Percentiles rank a stretch among this genome's conserved stretches.
Conservation (phyloP, 2,888 invertebrate genomes). For the Clusia tigrina region DNA sequence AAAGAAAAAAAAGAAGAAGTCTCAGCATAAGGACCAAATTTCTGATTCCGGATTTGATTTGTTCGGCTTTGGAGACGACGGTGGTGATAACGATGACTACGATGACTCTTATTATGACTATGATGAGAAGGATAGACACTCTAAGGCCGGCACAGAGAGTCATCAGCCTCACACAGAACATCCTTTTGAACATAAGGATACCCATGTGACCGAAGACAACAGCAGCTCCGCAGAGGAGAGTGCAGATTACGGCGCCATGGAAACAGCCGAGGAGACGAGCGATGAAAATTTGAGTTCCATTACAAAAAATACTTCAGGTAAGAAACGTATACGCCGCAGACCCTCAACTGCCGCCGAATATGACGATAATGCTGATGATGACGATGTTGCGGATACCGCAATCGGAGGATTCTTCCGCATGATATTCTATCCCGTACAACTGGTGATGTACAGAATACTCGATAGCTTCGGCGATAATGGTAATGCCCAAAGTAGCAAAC, state of each 20-base stretch:
- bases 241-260: conserved; percentile 48
- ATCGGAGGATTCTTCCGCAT: conserved; percentile 55
- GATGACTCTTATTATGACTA: conserved; percentile 39
- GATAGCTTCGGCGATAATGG: conserved; percentile 43
- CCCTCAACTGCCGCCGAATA: conserved; percentile 32
- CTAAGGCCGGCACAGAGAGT: background rate
- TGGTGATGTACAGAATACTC: conserved; percentile 53
- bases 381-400: conserved; percentile 40
- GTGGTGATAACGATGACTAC: conserved; percentile 34
- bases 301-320: conserved; percentile 39
- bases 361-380: conserved; percentile 42
- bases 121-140: conserved; percentile 15
- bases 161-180: background rate
- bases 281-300: conserved; percentile 25
- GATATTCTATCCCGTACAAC: conserved; percentile 58
- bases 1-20: conserved; percentile 22
- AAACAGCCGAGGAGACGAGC: conserved; percentile 22
- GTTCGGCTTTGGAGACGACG: conserved; percentile 38
- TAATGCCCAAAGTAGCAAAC: conserved; percentile 24
- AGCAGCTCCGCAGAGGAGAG: conserved; percentile 49
- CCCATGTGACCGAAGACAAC: conserved; percentile 21
- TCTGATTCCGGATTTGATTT: conserved; percentile 38
- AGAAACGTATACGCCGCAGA: conserved; percentile 49
- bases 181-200: background rate
- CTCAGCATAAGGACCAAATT: conserved; percentile 3